Percentiles rank a stretch among this genome's conserved stretches.
These are phyloP conservation scores for Heterochromis multidens DNA, from an alignment of 2,113 vertebrate genomes.

Conservation along the genomic window DNA sequence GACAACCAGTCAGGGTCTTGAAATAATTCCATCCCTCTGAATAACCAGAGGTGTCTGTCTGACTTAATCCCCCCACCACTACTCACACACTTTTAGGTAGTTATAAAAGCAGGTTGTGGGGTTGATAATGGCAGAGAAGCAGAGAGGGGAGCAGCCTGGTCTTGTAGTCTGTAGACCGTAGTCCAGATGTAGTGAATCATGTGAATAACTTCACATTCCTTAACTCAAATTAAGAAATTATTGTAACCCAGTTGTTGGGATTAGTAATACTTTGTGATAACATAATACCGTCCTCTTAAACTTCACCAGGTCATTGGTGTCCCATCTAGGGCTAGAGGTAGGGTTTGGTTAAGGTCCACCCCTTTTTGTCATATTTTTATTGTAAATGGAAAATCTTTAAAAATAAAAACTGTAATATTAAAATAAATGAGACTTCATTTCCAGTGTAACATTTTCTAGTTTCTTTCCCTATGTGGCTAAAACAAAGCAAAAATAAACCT, in stretches of 20 bases:
- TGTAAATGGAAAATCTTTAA: not conserved
- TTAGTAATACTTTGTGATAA: not conserved
- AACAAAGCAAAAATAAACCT: not conserved
- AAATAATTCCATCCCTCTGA: slow-evolving; percentile 74
- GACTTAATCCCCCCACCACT: slow-evolving; percentile 31
- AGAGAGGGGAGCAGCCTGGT: not conserved
- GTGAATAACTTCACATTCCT: not conserved
- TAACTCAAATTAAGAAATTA: not conserved
- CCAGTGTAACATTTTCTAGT: not conserved
- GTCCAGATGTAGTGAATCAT: not conserved
- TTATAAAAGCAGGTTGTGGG: slow-evolving; percentile 20
- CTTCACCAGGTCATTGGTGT: not conserved
- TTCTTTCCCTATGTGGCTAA: not conserved
- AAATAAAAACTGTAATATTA: not conserved
- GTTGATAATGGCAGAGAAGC: slow-evolving; percentile 3
- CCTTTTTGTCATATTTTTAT: not conserved
- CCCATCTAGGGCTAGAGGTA: not conserved
- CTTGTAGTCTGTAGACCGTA: not conserved
- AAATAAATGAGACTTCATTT: not conserved
- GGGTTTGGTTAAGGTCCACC: not conserved
- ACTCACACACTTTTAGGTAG: slow-evolving; percentile 7
- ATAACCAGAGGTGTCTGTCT: slow-evolving; percentile 66
- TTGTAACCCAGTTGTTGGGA: not conserved
- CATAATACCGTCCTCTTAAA: not conserved
- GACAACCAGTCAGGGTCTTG: slow-evolving; percentile 67